These are phyloP conservation scores for Eremobia ochroleuca DNA, from an alignment of 2,888 invertebrate genomes.

Conservation along the genomic window DNA sequence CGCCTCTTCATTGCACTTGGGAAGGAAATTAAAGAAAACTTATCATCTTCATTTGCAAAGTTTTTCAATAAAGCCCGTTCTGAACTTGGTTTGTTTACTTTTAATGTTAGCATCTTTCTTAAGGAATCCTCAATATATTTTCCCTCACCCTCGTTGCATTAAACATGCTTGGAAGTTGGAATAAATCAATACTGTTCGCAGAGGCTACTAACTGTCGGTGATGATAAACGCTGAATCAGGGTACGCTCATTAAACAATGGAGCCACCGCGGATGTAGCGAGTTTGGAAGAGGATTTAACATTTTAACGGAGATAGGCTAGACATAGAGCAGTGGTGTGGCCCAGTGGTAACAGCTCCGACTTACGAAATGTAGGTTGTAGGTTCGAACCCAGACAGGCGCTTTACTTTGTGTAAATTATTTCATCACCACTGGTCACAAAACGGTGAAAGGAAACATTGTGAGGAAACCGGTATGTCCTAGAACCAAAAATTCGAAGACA, in stretches of 20 bases:
- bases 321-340: too few relatives aligned
- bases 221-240: slow-evolving; percentile 74
- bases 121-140: not conserved
- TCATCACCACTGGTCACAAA: too few relatives aligned
- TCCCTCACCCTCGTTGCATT: slow-evolving; percentile 40
- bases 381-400: too few relatives aligned
- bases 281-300: slow-evolving; percentile 30
- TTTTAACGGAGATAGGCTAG: not conserved
- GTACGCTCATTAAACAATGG: slow-evolving; percentile 64
- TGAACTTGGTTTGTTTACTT: slow-evolving; percentile 1
- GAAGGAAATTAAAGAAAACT: slow-evolving; percentile 15
- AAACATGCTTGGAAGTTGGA: slow-evolving; percentile 41
- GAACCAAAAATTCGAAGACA: too few relatives aligned
- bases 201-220: slow-evolving; percentile 62
- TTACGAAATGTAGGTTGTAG: too few relatives aligned
- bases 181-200: slow-evolving; percentile 59
- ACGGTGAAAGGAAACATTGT: too few relatives aligned
- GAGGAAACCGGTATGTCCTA: too few relatives aligned
- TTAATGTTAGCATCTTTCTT: not conserved
- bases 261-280: slow-evolving; percentile 8
- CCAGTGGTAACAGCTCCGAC: too few relatives aligned
- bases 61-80: slow-evolving; percentile 8
- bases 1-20: not conserved
- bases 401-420: too few relatives aligned
- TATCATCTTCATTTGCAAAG: slow-evolving; percentile 3